Base-by-base conservation (phyloP, 2,888 invertebrate species). In the Pandemis corylana region DNA sequence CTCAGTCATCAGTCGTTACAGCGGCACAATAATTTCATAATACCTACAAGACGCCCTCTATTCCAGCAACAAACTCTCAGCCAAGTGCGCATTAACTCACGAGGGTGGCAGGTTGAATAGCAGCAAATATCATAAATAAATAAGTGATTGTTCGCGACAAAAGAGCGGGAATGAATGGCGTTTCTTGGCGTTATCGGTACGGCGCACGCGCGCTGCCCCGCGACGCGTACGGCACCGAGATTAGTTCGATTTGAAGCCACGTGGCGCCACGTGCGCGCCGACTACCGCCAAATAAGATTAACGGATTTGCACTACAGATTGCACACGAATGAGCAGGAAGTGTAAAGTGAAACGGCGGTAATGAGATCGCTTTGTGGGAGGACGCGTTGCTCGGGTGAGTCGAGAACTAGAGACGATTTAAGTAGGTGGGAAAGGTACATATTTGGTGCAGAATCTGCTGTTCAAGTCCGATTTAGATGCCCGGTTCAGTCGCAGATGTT, bases 231-330 rank as follows among this genome's bases (percentile, higher is more conserved):
- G 89, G 87, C 87, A 82, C 86, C 85, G 86, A 94, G 94, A 94
- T 94, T 94, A 93, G 92, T 93, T 93, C 87, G 91, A 93, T 94
- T 93, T 90, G 84, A 83, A 78, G 93, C 85, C 93, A 93, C 94
- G 94, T 91, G 94, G 90, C 93, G 93, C 90, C 93, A 91, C 94
- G 94, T 93, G 94, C 88, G 94, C 88, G 76, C 77, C 79, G 83
- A 85, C 88, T 90, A 89, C 91, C 92, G 87, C 91, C 87, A 91
- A 93, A 94, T 91, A 88, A 94, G 94, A 94, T 94, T 94, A 94
- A 90, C 93, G 93, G 94, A 94, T 94, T 94, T 94, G 91, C 92
- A 93, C 94, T 94, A 93, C 94, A 93, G 93, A 94, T 94, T 94
- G 94, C 92, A 94, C 94, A 93, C 91, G 91, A 94, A 93, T 93